These are phyloP conservation scores for Gastracanthus pulcherrimus DNA, from an alignment of 2,888 invertebrate genomes.

Conservation along the genomic window DNA sequence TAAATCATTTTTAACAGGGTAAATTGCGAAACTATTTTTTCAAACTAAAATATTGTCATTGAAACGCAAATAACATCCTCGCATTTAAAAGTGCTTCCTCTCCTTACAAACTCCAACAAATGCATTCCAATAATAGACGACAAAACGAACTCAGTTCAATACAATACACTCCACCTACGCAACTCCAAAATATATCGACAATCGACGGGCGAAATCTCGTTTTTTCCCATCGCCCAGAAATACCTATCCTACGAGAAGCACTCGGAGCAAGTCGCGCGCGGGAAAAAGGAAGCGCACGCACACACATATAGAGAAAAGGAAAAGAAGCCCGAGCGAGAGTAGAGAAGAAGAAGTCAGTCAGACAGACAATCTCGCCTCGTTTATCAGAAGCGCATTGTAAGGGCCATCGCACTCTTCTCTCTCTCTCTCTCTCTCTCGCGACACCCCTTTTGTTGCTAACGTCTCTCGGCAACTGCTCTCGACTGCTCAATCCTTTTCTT, in stretches of 20 bases:
- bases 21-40: no score
- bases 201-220: neutral
- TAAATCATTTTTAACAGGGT: no score
- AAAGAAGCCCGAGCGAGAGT: slow-evolving; percentile 54
- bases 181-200: slow-evolving; percentile 14
- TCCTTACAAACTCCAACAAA: no score
- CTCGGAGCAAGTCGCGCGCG: neutral
- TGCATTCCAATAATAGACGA: no score
- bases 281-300: neutral
- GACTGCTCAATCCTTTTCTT: slow-evolving; percentile 76
- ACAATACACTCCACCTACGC: neutral
- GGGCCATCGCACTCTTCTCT: slow-evolving; percentile 65
- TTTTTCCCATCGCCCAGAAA: no score
- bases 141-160: neutral
- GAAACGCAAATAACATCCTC: no score
- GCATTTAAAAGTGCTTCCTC: no score
- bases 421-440: slow-evolving; percentile 66
- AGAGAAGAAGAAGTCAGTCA: slow-evolving; percentile 63
- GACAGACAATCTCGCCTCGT: slow-evolving; percentile 76
- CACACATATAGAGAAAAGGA: slow-evolving; percentile 56
- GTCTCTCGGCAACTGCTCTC: slow-evolving; percentile 66
- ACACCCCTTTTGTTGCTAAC: slow-evolving; percentile 75
- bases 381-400: slow-evolving; percentile 74
- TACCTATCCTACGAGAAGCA: neutral
- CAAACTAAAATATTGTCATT: no score